Evolutionary conservation across 2,888 invertebrate genomes (phyloP).

Genomic region (Cephus rjabovi): DNA sequence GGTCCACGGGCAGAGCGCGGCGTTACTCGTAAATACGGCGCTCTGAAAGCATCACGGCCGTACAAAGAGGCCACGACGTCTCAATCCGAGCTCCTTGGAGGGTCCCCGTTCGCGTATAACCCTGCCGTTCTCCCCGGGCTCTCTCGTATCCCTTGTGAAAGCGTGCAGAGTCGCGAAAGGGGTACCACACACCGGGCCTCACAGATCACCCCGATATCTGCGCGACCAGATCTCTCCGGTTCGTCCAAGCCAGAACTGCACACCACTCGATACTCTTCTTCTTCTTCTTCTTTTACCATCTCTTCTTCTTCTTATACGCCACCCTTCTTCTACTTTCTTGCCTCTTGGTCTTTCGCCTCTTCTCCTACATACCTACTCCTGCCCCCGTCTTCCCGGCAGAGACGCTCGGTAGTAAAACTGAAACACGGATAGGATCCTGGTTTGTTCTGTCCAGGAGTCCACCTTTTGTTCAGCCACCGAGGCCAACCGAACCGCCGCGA

Average conservation of each 20-base stretch:
- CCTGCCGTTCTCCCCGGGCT: conserved; percentile 12
- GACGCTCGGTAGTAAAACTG: conserved; percentile 14
- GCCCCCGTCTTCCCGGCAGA: conserved; percentile 27
- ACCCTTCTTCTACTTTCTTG: conserved; percentile 22
- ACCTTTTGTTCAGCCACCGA: conserved; percentile 28
- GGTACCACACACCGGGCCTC: conserved; percentile 67
- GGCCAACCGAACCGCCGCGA: not conserved
- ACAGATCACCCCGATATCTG: conserved; percentile 66
- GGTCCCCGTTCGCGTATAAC: conserved; percentile 41
- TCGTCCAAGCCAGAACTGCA: conserved; percentile 44
- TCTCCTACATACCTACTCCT: conserved; percentile 23
- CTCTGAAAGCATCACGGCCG: conserved; percentile 60
- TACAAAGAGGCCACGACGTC: conserved; percentile 66
- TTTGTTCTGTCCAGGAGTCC: conserved; percentile 31
- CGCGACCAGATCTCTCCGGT: conserved; percentile 56
- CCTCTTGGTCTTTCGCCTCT: conserved; percentile 20
- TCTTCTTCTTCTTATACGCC: conserved; percentile 15
- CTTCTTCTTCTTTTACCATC: conserved; percentile 24
- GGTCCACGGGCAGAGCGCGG: conserved; percentile 51
- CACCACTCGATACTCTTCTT: conserved; percentile 30
- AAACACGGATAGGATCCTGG: conserved; percentile 25
- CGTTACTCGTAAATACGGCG: conserved; percentile 66
- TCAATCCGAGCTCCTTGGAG: conserved; percentile 64
- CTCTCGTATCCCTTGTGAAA: conserved; percentile 37
- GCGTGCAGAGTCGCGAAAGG: conserved; percentile 52